Evolutionary conservation across 2,888 invertebrate species (phyloP).

Genomic region (Diarsia brunnea): DNA sequence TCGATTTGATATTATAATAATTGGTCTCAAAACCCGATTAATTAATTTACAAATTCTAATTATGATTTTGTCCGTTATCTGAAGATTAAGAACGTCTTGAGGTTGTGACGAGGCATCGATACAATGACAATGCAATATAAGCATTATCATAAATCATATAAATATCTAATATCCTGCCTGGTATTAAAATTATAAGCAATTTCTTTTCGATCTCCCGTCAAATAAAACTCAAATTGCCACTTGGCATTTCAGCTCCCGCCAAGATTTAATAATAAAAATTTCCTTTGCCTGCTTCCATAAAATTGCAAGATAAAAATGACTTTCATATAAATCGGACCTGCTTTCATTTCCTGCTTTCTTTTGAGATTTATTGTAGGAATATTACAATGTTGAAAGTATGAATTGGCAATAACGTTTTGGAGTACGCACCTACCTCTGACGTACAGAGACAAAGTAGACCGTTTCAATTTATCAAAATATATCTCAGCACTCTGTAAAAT

Average conservation of each 20-base stretch:
- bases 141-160: background rate
- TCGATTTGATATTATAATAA: background rate
- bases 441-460: no score
- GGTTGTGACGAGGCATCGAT: background rate
- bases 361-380: conserved; percentile 57
- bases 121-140: background rate
- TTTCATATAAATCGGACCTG: conserved; percentile 35
- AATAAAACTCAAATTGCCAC: conserved; percentile 47
- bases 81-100: conserved; percentile 1
- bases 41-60: background rate
- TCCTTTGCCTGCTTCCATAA: conserved; percentile 34
- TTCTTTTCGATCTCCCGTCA: conserved; percentile 30
- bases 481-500: background rate
- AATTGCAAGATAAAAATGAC: conserved; percentile 30
- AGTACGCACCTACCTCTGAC: conserved; percentile 66
- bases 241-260: conserved; percentile 31
- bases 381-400: conserved; percentile 68
- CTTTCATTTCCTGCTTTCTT: conserved; percentile 48
- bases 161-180: conserved; percentile 6
- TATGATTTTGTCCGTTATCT: background rate
- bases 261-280: conserved; percentile 46
- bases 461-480: no score
- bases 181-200: conserved; percentile 36
- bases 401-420: conserved; percentile 59
- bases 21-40: background rate